Evolutionary conservation across 1,140 invertebrate genomes (phyloP), one percentile per base, ranked within the genome.

Genomic region (Polyergus mexicanus): DNA sequence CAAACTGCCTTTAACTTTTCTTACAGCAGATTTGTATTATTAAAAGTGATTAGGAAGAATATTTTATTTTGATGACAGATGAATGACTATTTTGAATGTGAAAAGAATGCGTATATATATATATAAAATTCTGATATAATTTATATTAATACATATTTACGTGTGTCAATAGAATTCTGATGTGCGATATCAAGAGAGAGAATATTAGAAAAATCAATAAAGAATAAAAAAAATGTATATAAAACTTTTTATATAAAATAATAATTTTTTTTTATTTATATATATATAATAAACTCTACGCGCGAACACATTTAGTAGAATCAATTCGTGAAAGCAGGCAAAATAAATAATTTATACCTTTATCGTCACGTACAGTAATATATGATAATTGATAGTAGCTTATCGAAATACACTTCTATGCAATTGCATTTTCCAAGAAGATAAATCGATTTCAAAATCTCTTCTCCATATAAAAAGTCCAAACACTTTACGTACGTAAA

Each of bases 341-440:
- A 54, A 51, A 35, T 28, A 51, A 54, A 19, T 47, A 10, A 47
- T 7, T 22, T 13, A 25, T 2, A 22, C 16, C 16, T 13, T 54
- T 71, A 71, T 71, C 44, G 41, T 69, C 68, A 71, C 68, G 68
- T 71, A 54, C 25, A 32, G 19, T 69, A 47, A 69, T 8, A 11
- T 47, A 8, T 4, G 41, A 6, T 25, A 54, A 71, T 71, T 28
- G 68, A 16, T 25, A 71, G 6, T 32, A 28, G 16, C 13, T 71
- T 8, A 19, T 71, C 3, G 25, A 68, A 47, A 28, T 28, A 19
- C 16, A 28, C 25, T 19, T 25, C 16, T 47, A 22, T 22, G 22
- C 25, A 25, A 60, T 28, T 11, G 11, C 19, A 63, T 11, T 72
- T 56, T 74, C 2, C 19, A 22, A 56, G 8, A 65, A 10, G 3